A percentile compares a stretch with the other conserved stretches of the same genome.
Conservation (phyloP, 2,113 vertebrate species). For the Misgurnus anguillicaudatus region DNA sequence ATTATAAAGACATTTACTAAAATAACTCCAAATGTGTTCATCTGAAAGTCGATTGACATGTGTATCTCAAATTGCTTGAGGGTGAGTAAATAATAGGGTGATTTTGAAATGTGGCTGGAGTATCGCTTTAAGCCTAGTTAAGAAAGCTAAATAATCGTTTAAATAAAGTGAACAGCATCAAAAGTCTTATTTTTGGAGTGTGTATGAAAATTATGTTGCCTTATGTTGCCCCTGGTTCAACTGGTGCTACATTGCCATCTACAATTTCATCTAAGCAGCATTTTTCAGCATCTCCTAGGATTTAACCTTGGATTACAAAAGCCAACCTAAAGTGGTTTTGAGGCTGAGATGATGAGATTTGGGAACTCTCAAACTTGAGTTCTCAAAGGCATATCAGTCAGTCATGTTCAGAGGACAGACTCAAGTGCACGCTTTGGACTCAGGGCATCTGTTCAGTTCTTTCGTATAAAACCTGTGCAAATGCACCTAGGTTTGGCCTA, state of each 20-base stretch:
- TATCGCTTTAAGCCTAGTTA: too few relatives aligned
- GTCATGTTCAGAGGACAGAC: slow-evolving; percentile 53
- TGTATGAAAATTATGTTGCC: too few relatives aligned
- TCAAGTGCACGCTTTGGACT: slow-evolving; percentile 59
- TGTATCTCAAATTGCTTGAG: too few relatives aligned
- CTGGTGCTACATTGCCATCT: neutral
- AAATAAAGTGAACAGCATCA: too few relatives aligned
- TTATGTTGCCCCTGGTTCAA: too few relatives aligned
- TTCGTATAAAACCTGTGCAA: slow-evolving; percentile 23
- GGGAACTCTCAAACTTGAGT: slow-evolving; percentile 63
- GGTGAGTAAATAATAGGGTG: too few relatives aligned
- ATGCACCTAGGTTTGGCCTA: slow-evolving; percentile 40
- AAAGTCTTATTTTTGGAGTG: too few relatives aligned
- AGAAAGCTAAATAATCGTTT: too few relatives aligned
- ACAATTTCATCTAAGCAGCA: neutral
- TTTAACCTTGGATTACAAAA: slow-evolving; percentile 2
- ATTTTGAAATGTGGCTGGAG: too few relatives aligned
- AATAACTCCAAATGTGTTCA: too few relatives aligned
- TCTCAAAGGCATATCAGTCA: slow-evolving; percentile 58
- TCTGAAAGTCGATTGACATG: too few relatives aligned
- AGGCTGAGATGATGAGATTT: slow-evolving; percentile 61
- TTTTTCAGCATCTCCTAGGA: neutral
- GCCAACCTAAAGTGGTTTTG: slow-evolving; percentile 38
- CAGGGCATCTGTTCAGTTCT: slow-evolving; percentile 67
- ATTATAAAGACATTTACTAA: too few relatives aligned